Percentiles rank a stretch among this genome's conserved stretches.
Conservation (phyloP, 1,140 invertebrate genomes). For the Eulimnadia texana region DNA sequence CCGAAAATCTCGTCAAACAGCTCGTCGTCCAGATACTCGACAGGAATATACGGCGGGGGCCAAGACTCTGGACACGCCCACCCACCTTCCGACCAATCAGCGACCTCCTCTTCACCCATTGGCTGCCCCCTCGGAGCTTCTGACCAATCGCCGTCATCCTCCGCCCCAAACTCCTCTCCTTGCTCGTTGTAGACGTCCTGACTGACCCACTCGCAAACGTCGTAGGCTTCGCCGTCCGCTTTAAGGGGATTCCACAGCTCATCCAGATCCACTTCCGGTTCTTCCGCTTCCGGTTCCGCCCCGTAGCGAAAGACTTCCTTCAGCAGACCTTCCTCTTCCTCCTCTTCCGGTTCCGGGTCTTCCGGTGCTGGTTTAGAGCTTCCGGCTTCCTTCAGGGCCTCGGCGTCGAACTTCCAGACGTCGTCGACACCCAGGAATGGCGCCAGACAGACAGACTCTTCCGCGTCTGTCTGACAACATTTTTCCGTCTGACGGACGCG, state of each 20-base stretch:
- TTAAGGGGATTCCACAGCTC: slow-evolving; percentile 13
- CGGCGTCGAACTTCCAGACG: slow-evolving; percentile 10
- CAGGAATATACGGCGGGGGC: slow-evolving; percentile 18
- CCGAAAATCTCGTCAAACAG: slow-evolving; percentile 24
- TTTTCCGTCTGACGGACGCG: slow-evolving; percentile 39
- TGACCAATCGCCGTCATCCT: not conserved
- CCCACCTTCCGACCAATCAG: not conserved
- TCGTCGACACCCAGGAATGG: not conserved
- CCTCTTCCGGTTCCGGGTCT: slow-evolving; percentile 2
- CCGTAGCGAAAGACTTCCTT: slow-evolving; percentile 3
- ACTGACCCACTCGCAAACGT: slow-evolving; percentile 13
- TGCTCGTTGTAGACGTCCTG: slow-evolving; percentile 9
- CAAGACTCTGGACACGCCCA: not conserved
- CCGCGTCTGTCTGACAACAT: slow-evolving; percentile 41
- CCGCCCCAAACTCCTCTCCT: slow-evolving; percentile 4
- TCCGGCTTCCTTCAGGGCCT: slow-evolving; percentile 9
- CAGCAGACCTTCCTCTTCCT: slow-evolving; percentile 6
- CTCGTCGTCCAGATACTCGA: slow-evolving; percentile 24
- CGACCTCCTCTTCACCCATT: too few relatives aligned
- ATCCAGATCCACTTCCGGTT: slow-evolving; percentile 12
- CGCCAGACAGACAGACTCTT: too few relatives aligned
- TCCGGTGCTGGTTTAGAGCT: not conserved
- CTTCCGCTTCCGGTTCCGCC: not conserved
- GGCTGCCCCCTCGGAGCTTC: not conserved
- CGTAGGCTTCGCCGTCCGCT: not conserved